Percentiles rank a stretch among this genome's conserved stretches.
These are phyloP conservation scores for Apodemus speciosus DNA, from an alignment of 2,113 vertebrate species.

Conservation along the genomic window DNA sequence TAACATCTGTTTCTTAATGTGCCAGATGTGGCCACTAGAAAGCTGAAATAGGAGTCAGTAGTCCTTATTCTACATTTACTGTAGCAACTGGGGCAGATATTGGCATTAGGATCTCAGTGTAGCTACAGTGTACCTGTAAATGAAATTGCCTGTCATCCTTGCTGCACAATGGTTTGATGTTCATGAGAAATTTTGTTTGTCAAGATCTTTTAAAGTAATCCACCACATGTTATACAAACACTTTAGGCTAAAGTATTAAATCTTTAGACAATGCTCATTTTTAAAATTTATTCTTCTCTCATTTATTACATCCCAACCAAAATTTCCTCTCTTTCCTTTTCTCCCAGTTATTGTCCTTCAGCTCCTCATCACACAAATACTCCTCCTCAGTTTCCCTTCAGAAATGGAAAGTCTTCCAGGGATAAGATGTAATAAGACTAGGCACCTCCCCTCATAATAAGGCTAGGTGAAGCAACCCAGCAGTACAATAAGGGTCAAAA, in stretches of 20 bases:
- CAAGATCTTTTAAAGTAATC: slow-evolving; percentile 58
- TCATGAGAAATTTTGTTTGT: slow-evolving; percentile 58
- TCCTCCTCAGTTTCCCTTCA: not conserved
- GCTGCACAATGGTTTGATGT: slow-evolving; percentile 8
- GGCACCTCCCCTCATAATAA: not conserved
- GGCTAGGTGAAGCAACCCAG: not conserved
- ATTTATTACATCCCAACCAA: not conserved
- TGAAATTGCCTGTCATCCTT: slow-evolving; percentile 16
- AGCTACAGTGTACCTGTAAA: not conserved
- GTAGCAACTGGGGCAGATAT: not conserved
- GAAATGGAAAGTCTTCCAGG: not conserved
- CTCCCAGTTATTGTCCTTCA: not conserved
- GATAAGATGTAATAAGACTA: not conserved
- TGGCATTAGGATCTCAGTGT: not conserved
- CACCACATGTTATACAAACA: slow-evolving; percentile 62
- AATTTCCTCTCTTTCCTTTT: not conserved
- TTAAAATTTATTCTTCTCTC: not conserved
- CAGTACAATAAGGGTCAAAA: not conserved
- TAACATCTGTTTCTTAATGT: not conserved
- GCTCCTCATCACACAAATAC: not conserved
- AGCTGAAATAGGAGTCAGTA: not conserved
- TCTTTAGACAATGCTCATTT: slow-evolving; percentile 30
- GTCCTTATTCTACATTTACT: not conserved
- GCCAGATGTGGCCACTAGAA: not conserved
- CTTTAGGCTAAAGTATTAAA: slow-evolving; percentile 71